Evolutionary conservation across 2,797 vertebrate genomes (phyloP), one percentile per base, ranked within the genome.

Genomic region (Chlorospingus flavigularis): DNA sequence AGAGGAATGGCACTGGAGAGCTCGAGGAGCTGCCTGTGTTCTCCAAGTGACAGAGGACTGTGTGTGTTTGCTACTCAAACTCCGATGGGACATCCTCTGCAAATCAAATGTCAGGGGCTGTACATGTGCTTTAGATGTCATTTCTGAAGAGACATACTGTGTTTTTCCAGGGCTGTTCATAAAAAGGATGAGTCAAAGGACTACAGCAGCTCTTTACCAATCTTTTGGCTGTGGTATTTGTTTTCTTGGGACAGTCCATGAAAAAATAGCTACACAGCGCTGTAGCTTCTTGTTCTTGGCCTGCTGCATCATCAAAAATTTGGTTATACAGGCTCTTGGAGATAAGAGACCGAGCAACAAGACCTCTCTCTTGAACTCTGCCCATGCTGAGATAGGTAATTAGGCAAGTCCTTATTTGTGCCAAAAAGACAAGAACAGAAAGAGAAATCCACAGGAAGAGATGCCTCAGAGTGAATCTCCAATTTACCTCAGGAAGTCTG

Each of bases 401-500:
- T 94, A 93, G n/a, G 30, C 60, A 94, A 92, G 62, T 89, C 83
- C 73, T 70, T 54, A 70, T 80, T 82, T 91, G 57, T 1, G 79
- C 90, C 88, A 68, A 66, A 92, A 95, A 97, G 88, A 87, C 68
- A 90, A 71, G 66, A 87, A 50, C 45, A 83, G 77, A 85, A 81
- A 57, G 37, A 60, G 54, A 93, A 92, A 94, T 84, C 66, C 62
- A 65, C 53, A 42, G 78, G 65, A 94, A 95, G 13, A 51, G 39
- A 77, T 80, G 26, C 53, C 50, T 88, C 62, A 86, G 76, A 84
- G 9, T 26, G 81, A 76, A 92, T 66, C 31, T 76, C 33, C 75
- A 92, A 73, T 96, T 97, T 74, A 47, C 54, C 40, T 95, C 3
- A 8, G 57, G 86, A 94, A 80, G 21, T 55, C 88, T 89, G 55